These are phyloP conservation scores for Cotesia congregata DNA, from an alignment of 2,888 invertebrate genomes.

Conservation along the genomic window DNA sequence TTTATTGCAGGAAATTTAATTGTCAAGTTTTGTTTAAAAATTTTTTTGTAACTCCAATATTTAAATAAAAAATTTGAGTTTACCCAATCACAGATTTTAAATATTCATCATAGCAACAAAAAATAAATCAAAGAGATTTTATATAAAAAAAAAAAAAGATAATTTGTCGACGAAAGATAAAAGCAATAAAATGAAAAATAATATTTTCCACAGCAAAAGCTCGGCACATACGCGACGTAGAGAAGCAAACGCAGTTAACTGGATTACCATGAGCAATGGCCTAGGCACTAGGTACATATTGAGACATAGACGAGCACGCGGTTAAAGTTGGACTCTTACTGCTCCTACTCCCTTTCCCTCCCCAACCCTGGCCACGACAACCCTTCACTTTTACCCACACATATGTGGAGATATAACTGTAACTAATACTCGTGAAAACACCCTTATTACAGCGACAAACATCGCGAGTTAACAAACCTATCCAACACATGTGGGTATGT, in stretches of 20 bases:
- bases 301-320: constrained; percentile 59
- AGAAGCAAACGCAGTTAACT: constrained; percentile 55
- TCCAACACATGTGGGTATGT: constrained; percentile 3
- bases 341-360: background rate
- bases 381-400: constrained; percentile 28
- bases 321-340: constrained; percentile 34
- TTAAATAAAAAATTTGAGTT: too few species aligned
- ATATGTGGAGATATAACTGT: constrained; percentile 10
- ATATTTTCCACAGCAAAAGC: constrained; percentile 15
- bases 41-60: too few species aligned
- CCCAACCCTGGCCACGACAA: constrained; percentile 19
- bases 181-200: background rate
- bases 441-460: background rate
- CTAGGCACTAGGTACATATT: constrained; percentile 49
- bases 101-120: too few species aligned
- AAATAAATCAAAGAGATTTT: too few species aligned
- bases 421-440: background rate
- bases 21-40: too few species aligned
- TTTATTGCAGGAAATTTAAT: too few species aligned
- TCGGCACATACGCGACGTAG: constrained; percentile 40
- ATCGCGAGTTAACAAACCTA: background rate
- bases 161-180: background rate
- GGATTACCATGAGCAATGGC: constrained; percentile 58
- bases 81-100: too few species aligned
- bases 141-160: too few species aligned